phyloP scores from a whole-genome alignment of 2,113 vertebrate genomes.

The Cichladusa arquata region DNA sequence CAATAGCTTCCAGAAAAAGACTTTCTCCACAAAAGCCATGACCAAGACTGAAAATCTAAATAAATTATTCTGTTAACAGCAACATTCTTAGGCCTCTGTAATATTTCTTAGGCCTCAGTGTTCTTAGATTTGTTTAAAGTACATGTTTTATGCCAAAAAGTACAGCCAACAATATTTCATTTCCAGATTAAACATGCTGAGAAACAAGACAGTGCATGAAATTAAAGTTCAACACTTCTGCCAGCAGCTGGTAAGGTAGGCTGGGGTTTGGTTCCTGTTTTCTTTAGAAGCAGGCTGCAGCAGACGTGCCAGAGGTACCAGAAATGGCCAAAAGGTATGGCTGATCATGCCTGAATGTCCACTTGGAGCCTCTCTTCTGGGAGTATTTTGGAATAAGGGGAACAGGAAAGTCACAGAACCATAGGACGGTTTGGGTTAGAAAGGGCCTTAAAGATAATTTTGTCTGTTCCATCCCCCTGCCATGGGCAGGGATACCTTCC shows the following conservation, averaged over 20 bases:
- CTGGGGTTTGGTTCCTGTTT: neutral
- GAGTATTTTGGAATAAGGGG: neutral
- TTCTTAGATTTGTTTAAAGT: neutral
- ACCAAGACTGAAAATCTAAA: neutral
- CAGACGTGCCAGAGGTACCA: neutral
- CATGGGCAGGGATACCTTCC: neutral
- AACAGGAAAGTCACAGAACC: neutral
- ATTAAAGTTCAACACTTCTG: constrained; percentile 87
- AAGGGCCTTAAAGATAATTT: neutral
- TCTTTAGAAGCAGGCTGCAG: neutral
- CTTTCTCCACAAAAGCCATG: neutral
- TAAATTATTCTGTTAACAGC: neutral
- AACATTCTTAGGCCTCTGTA: neutral
- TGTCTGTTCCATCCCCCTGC: neutral
- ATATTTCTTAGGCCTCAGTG: neutral
- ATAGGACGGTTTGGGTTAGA: neutral
- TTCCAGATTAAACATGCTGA: constrained; percentile 78
- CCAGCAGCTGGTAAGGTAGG: constrained; percentile 85
- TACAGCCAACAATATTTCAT: neutral
- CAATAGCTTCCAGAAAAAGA: neutral
- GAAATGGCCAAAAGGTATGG: neutral
- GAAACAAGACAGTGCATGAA: constrained; percentile 75
- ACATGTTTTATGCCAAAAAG: neutral
- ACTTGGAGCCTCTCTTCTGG: neutral
- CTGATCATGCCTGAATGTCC: neutral